Base-by-base conservation (phyloP, 2,797 vertebrate genomes). In the Eutrigla gurnardus region DNA sequence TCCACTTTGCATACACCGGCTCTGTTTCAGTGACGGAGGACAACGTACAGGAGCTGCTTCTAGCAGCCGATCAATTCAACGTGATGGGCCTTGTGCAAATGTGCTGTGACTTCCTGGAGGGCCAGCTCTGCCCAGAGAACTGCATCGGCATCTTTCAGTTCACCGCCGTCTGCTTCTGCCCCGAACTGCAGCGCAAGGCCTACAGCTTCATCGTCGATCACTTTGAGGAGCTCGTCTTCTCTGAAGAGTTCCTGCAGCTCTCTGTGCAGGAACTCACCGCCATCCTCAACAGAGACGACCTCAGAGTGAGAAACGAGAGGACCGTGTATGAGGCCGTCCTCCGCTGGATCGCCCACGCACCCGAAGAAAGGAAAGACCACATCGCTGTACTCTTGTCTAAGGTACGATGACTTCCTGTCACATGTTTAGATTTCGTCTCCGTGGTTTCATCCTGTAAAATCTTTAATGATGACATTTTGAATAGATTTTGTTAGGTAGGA, bases 131-230 rank as follows among this genome's bases (percentile, higher is more conserved):
- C 74, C 39, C 89, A 4, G 77, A 95, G 36, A 97, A 96, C 43
- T 96, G 96, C 58, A 91, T 97, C 0, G 89, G 94, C 66, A 94
- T 96, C 87, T 96, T 90, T 84, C 92, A 86, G 43, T 84, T 96
- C 50, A 93, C 94, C 0, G 77, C 91, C 1, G 72, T 86, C 64
- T 92, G 86, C 83, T 68, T 81, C 76, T 92, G 81, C 52, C 75
- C 88, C 0, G 71, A 93, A 1, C 90, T 96, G 75, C 89, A 74
- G n/a, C 70, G 54, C 32, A 93, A 91, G 14, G 93, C 95, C 69
- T 92, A 77, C 15, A 45, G 49, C 33, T 96, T 90, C 78, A 95
- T 97, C 77, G 73, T 94, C 46, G 90, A 92, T 6, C 92, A 96
- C 90, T 96, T 97, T 0, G 90, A 95, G 79, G 88, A 96, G 50